Conservation (phyloP, 2,113 vertebrate genomes). For the Sula dactylatra region DNA sequence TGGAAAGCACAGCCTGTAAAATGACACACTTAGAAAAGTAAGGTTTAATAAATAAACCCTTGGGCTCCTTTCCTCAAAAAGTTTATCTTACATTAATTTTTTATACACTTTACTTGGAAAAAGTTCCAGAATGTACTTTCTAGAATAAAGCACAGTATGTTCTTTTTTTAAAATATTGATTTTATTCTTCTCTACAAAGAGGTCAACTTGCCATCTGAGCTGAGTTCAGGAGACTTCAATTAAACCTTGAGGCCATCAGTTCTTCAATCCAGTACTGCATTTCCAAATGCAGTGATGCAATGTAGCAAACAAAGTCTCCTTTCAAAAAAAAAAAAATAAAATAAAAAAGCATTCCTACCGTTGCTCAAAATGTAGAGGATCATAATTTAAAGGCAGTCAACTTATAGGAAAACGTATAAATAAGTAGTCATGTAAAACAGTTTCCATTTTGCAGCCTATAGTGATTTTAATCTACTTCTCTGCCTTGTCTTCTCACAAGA, state of each 20-base stretch:
- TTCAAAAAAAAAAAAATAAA: background rate
- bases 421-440: accelerated
- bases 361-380: background rate
- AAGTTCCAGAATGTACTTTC: conserved; percentile 1
- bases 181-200: background rate
- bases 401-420: background rate
- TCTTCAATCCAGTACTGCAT: background rate
- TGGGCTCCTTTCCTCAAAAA: background rate
- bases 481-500: background rate
- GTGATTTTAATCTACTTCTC: background rate
- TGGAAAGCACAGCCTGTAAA: background rate
- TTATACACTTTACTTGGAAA: background rate
- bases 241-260: background rate
- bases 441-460: background rate
- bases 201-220: background rate
- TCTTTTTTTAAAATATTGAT: background rate
- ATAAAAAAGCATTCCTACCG: background rate
- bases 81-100: background rate
- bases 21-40: background rate
- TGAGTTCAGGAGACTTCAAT: conserved; percentile 12
- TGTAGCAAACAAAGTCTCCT: background rate
- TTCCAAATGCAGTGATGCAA: background rate
- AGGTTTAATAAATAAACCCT: background rate
- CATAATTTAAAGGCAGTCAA: background rate
- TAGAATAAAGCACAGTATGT: background rate